These are phyloP conservation scores for Ivindomyrus marchei DNA, from an alignment of 2,113 vertebrate genomes.

Conservation along the genomic window DNA sequence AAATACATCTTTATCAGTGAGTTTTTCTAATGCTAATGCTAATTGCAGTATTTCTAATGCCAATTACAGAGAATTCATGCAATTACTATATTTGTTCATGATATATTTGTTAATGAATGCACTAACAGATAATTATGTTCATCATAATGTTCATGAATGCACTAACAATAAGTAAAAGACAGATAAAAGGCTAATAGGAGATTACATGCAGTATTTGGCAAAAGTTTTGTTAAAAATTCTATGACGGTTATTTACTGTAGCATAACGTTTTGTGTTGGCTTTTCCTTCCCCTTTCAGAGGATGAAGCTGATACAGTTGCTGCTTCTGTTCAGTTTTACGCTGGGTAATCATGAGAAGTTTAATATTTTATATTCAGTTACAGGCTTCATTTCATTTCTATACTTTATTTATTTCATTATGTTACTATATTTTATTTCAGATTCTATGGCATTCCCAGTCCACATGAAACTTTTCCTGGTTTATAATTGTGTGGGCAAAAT, in stretches of 20 bases:
- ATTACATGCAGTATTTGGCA: not conserved
- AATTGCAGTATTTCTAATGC: not conserved
- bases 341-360: not conserved
- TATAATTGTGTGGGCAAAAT: not conserved
- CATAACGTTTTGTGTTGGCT: not conserved
- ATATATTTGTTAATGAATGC: not conserved
- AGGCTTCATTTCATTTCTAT: not conserved
- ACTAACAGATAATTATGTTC: not conserved
- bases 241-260: not conserved
- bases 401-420: not conserved
- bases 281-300: not conserved
- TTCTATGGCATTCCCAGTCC: not conserved
- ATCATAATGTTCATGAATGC: not conserved
- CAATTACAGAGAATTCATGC: not conserved
- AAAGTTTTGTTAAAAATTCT: not conserved
- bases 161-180: not conserved
- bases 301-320: not conserved
- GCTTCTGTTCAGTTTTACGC: not conserved
- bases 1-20: not conserved
- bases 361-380: not conserved
- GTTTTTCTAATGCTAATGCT: not conserved
- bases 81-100: not conserved
- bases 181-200: not conserved
- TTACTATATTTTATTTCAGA: not conserved
- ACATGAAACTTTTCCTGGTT: not conserved